Base-by-base conservation (phyloP, 2,113 vertebrate species). In the Cichladusa arquata region DNA sequence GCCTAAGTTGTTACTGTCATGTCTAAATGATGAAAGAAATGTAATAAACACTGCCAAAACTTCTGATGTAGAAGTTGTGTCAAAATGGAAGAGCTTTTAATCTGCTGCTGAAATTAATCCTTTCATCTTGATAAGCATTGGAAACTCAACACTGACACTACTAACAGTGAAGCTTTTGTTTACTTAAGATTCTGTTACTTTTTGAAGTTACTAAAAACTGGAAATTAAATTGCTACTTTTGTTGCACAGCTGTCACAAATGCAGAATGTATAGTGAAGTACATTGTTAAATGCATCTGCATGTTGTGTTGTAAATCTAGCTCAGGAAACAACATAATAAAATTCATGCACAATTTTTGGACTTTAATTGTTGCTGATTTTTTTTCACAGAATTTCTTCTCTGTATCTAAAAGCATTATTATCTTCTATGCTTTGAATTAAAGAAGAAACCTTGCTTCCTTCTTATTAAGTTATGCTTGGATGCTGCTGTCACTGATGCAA, bases 271-370 rank as follows among this genome's bases (percentile, higher is more conserved):
- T 90, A 72, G 79, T 84, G 60, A 97, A 93, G 56, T 98, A 97
- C 97, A 36, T 97, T 97, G 96, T 95, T 96, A 89, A 92, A 94
- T 91, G 87, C 85, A 93, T 96, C 92, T 95, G 84, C 96, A 91
- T 96, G 95, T 78, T 94, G 82, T 95, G 54, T 96, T 94, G 86
- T 67, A 86, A 92, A 80, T 91, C 88, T 94, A 95, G 91, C 84
- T 94, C 82, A 91, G 91, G 74, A 93, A 91, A 94, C 71, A 92
- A 92, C 57, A 14, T 71, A 97, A 97, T 98, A 97, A 97, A 97
- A 93, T 81, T 60, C 28, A 33, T 97, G 93, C 71, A 91, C 91
- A 96, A 50, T 92, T 88, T 93, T 96, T 85, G 3, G 6, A 87
- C 28, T 77, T 82, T 5, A 83, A 2, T 69, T 44, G 47, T 53